These are phyloP conservation scores for Plagiodera versicolora DNA, from an alignment of 2,888 invertebrate species.

Conservation along the genomic window DNA sequence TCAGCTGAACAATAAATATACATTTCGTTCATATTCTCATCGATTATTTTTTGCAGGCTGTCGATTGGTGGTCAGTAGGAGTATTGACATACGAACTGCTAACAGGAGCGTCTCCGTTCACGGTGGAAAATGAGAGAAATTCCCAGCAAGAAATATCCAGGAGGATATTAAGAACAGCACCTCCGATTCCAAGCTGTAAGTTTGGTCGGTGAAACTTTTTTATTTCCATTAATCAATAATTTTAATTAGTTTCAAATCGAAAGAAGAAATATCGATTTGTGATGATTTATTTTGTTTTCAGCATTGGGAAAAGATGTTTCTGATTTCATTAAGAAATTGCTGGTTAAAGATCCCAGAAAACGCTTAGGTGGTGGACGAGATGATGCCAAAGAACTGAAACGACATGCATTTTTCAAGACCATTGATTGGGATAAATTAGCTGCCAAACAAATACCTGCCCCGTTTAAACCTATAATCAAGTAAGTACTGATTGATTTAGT, in stretches of 20 bases:
- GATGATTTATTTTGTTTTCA: conserved; percentile 34
- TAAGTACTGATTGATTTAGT: too few relatives aligned
- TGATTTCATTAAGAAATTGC: conserved; percentile 78
- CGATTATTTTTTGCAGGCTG: conserved; percentile 67
- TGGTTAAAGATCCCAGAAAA: conserved; percentile 87
- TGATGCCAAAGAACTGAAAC: conserved; percentile 88
- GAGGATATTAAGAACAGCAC: conserved; percentile 85
- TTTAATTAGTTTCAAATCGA: too few relatives aligned
- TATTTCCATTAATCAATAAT: neutral
- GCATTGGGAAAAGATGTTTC: conserved; percentile 70
- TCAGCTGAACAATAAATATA: too few relatives aligned
- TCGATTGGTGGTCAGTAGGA: conserved; percentile 99
- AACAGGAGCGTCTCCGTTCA: conserved; percentile 96
- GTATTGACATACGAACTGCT: conserved; percentile 94
- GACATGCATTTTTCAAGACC: conserved; percentile 83
- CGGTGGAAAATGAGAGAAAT: conserved; percentile 92
- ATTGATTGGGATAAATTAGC: conserved; percentile 85
- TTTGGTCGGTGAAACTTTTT: conserved; percentile 1
- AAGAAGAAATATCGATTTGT: too few relatives aligned
- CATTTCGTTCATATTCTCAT: neutral
- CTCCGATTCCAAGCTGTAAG: conserved; percentile 80
- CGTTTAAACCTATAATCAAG: conserved; percentile 85
- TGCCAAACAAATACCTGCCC: conserved; percentile 77
- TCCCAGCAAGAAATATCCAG: conserved; percentile 93
- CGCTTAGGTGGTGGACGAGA: conserved; percentile 83